These are phyloP conservation scores for Zapus hudsonius DNA, from an alignment of 2,113 vertebrate genomes.

Conservation along the genomic window DNA sequence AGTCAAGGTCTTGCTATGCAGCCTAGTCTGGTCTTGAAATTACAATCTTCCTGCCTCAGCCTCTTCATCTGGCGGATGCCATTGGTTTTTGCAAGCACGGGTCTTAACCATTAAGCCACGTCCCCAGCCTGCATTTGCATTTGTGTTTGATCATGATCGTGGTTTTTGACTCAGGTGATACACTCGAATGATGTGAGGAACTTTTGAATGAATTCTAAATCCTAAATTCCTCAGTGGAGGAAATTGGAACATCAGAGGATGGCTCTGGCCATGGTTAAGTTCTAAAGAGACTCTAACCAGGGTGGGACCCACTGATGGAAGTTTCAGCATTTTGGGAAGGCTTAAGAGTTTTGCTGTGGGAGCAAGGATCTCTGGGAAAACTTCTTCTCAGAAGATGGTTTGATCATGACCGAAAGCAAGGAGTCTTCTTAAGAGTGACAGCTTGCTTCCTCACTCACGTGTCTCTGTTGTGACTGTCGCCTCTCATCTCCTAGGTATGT, in stretches of 20 bases:
- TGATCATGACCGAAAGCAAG: slow-evolving; percentile 3
- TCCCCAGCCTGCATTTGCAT: no score
- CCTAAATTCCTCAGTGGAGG: background rate
- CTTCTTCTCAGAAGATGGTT: background rate
- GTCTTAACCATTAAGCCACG: no score
- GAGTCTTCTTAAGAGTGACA: background rate
- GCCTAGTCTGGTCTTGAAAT: background rate
- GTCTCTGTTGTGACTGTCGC: slow-evolving; percentile 25
- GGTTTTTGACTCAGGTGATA: background rate
- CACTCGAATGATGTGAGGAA: background rate
- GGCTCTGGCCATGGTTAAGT: background rate
- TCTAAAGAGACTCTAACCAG: background rate
- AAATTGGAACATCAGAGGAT: background rate
- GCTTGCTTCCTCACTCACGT: slow-evolving; percentile 22
- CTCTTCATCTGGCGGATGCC: background rate
- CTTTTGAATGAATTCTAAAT: background rate
- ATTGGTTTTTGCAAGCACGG: no score
- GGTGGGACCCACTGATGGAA: background rate
- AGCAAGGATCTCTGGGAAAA: background rate
- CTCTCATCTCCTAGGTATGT: slow-evolving; percentile 91
- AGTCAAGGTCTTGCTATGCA: background rate
- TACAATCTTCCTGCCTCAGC: background rate
- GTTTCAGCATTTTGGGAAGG: background rate
- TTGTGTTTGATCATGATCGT: background rate
- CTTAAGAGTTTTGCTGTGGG: background rate